Evolutionary conservation across 2,113 vertebrate genomes (phyloP).

Genomic region (Callaeas wilsoni): DNA sequence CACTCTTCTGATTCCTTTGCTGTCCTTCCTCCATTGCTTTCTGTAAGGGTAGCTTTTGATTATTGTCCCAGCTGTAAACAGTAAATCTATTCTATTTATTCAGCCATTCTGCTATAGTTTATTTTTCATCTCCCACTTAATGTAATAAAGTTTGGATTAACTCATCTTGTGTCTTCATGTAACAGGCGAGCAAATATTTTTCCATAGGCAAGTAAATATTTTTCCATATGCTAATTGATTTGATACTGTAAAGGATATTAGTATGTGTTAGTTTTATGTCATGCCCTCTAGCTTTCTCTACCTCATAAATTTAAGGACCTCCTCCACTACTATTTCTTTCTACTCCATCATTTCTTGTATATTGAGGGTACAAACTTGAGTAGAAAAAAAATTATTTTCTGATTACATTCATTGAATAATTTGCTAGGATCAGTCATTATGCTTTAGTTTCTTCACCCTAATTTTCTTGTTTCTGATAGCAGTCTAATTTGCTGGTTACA

Average conservation of each 20-base stretch:
- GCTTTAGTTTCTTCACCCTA: background rate
- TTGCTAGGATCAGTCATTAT: background rate
- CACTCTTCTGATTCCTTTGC: background rate
- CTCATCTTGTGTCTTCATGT: constrained; percentile 77
- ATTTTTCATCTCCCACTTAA: constrained; percentile 63
- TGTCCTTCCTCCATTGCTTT: background rate
- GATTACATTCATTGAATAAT: background rate
- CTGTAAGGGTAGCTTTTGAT: background rate
- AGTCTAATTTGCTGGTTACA: background rate
- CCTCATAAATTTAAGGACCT: background rate
- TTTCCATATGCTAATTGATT: background rate
- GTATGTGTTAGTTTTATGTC: background rate
- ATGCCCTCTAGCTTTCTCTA: background rate
- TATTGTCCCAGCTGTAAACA: background rate
- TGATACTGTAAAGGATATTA: background rate
- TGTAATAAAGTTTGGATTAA: constrained; percentile 73
- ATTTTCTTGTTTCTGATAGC: background rate
- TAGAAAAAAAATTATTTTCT: background rate
- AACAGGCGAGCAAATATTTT: constrained; percentile 21
- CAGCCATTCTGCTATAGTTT: background rate
- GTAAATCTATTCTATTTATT: background rate
- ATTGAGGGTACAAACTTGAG: background rate
- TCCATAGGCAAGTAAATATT: background rate
- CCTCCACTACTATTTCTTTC: background rate
- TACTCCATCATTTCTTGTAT: background rate